Percentiles rank a stretch among this genome's conserved stretches.
phyloP scores from a whole-genome alignment of 2,797 vertebrate genomes.

The Eulemur mongoz region DNA sequence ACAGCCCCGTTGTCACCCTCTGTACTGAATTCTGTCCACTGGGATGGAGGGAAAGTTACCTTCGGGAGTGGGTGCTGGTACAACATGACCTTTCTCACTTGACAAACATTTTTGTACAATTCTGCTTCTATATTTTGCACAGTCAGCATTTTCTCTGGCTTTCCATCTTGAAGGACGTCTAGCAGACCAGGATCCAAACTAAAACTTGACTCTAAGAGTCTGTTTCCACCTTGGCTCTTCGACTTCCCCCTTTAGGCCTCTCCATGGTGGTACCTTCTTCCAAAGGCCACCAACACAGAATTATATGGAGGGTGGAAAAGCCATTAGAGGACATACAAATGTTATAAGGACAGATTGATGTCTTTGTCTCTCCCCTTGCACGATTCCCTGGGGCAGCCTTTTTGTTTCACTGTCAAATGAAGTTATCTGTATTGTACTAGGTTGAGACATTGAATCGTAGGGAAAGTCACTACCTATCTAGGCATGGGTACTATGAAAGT shows the following conservation, averaged over 20 bases:
- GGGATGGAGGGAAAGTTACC: slow-evolving; percentile 49
- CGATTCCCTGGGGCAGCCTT: neutral
- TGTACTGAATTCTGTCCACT: slow-evolving; percentile 65
- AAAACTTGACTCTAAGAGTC: neutral
- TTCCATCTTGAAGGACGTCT: neutral
- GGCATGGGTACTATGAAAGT: neutral
- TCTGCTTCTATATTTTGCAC: neutral
- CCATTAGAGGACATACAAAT: neutral
- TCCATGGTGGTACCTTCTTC: neutral
- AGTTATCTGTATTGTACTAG: neutral
- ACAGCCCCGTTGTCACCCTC: slow-evolving; percentile 78
- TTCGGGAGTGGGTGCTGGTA: slow-evolving; percentile 19
- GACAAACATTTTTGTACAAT: neutral
- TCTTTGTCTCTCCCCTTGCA: neutral
- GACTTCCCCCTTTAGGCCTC: neutral
- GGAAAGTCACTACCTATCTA: neutral
- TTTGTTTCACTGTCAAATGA: neutral
- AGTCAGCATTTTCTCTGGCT: neutral
- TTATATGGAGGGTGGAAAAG: neutral
- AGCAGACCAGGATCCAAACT: neutral
- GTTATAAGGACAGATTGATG: neutral
- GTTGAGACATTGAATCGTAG: neutral
- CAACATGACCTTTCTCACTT: slow-evolving; percentile 69
- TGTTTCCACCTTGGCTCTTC: neutral
- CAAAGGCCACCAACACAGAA: neutral